Base-by-base conservation (phyloP, 2,888 invertebrate species). In the Hypena proboscidalis region DNA sequence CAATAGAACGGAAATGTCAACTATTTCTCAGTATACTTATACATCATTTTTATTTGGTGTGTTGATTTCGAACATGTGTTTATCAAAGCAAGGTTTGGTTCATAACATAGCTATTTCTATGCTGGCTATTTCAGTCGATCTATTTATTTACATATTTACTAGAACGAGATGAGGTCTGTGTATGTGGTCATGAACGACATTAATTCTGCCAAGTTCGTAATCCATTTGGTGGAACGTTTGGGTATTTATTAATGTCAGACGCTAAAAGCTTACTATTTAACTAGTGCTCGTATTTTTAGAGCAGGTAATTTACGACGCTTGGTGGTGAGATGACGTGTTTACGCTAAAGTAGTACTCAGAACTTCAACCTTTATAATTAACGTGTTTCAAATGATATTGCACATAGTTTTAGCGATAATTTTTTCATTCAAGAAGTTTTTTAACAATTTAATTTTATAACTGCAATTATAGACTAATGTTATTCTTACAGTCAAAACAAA, bases 31-130 rank as follows among this genome's bases (percentile, higher is more conserved):
- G n/a, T n/a, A n/a, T n/a, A n/a, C n/a, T n/a, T n/a, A n/a, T n/a
- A n/a, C n/a, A n/a, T n/a, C n/a, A n/a, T n/a, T n/a, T n/a, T n/a
- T n/a, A n/a, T n/a, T n/a, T n/a, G n/a, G n/a, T n/a, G n/a, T n/a
- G n/a, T n/a, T n/a, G n/a, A n/a, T n/a, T n/a, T n/a, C n/a, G n/a
- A 34, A 31, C 49, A 43, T 52, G 41, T 53, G 42, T 48, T 42
- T 42, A 31, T 38, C 36, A 23, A 9, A 34, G 34, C 19, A 43
- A 48, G 46, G 40, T 44, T 47, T 43, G 41, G 30, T 52, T 34
- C 43, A 52, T 51, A 50, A 60, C n/a, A n/a, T n/a, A 66, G 26
- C 49, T 66, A 73, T 62, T 67, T 68, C 58, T 36, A 56, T 43
- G 30, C 50, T 31, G 14, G 57, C 46, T 63, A 67, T 69, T 69